Percentiles rank a stretch among this genome's conserved stretches.
phyloP scores from a whole-genome alignment of 1,140 invertebrate genomes.

The Ericerus pela region DNA sequence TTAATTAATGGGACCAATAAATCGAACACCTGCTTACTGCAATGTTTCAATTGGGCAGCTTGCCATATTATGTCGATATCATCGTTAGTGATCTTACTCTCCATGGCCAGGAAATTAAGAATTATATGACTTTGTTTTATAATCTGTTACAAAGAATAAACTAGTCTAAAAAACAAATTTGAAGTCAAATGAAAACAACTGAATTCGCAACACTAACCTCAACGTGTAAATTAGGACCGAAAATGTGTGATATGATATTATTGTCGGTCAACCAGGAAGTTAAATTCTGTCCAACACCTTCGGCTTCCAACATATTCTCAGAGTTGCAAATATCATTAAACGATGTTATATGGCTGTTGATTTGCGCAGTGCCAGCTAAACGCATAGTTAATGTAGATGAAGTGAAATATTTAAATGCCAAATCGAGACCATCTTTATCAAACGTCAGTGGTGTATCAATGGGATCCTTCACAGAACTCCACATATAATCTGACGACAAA shows the following conservation, averaged over 20 bases:
- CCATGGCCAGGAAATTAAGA: constrained; percentile 79
- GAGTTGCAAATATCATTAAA: constrained; percentile 80
- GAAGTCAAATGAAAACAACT: not conserved
- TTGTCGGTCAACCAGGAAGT: constrained; percentile 78
- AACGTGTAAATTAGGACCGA: constrained; percentile 89
- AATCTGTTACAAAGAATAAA: constrained; percentile 37
- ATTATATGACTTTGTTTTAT: constrained; percentile 90
- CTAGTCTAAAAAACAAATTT: not conserved
- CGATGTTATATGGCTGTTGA: constrained; percentile 80
- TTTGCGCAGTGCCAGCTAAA: constrained; percentile 79
- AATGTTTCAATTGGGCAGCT: constrained; percentile 85
- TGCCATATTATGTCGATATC: constrained; percentile 89
- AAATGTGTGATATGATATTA: constrained; percentile 85
- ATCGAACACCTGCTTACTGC: constrained; percentile 82
- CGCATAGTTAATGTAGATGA: constrained; percentile 85
- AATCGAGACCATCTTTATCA: constrained; percentile 72
- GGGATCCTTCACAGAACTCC: constrained; percentile 83
- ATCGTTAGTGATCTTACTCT: constrained; percentile 74
- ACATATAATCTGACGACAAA: constrained; percentile 62
- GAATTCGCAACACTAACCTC: constrained; percentile 42
- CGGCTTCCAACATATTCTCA: constrained; percentile 66
- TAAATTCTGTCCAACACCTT: constrained; percentile 65
- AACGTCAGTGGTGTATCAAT: constrained; percentile 70
- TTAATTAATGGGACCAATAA: constrained; percentile 76
- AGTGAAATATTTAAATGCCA: constrained; percentile 90